phyloP scores from a whole-genome alignment of 2,113 vertebrate genomes.

The Menura novaehollandiae region DNA sequence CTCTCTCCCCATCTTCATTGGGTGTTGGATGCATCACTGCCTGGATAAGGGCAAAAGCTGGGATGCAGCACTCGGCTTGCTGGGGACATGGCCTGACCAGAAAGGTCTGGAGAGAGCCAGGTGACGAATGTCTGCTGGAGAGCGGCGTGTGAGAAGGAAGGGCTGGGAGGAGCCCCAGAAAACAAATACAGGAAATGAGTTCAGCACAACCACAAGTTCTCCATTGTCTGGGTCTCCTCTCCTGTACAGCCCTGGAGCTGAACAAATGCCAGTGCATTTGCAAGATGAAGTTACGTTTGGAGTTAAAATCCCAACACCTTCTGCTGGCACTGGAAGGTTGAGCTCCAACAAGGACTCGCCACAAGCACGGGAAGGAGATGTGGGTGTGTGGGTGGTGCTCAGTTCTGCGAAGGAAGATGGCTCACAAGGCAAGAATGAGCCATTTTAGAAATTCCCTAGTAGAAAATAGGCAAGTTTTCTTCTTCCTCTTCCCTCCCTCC shows the following conservation, averaged over 20 bases:
- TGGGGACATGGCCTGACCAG: not conserved
- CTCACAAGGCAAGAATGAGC: not conserved
- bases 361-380: rapidly evolving
- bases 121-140: not conserved
- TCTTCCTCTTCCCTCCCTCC: not conserved
- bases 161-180: not conserved
- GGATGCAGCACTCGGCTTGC: rapidly evolving
- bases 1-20: not conserved
- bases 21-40: not conserved
- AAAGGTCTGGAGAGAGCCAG: not conserved
- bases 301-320: not conserved
- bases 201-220: slow-evolving; percentile 54
- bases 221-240: slow-evolving; percentile 12
- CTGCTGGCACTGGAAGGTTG: rapidly evolving
- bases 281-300: not conserved
- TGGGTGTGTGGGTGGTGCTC: not conserved
- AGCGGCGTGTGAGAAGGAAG: not conserved
- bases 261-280: not conserved
- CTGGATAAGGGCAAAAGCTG: not conserved
- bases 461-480: not conserved
- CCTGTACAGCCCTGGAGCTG: not conserved
- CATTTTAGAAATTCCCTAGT: not conserved
- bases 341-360: not conserved
- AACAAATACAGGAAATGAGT: slow-evolving; percentile 59
- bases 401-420: not conserved